Percentiles rank a stretch among this genome's conserved stretches.
Evolutionary conservation across 2,113 vertebrate species (phyloP).

Genomic region (Syngnathoides biaculeatus): DNA sequence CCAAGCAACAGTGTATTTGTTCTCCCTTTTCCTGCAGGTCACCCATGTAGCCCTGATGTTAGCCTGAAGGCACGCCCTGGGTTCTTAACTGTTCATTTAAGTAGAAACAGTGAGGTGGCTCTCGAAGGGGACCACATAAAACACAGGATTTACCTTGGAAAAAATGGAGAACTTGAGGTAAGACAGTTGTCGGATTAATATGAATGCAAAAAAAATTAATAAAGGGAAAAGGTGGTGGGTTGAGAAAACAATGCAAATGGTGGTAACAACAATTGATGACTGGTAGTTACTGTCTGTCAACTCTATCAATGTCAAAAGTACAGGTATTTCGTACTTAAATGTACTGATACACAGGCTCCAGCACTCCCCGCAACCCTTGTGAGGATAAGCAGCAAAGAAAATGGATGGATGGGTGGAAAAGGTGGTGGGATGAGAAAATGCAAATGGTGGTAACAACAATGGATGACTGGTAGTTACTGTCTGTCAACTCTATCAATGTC

Average conservation of each 20-base stretch:
- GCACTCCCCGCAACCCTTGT: too few relatives aligned
- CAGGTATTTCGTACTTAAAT: too few relatives aligned
- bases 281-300: neutral
- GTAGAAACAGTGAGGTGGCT: neutral
- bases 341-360: too few relatives aligned
- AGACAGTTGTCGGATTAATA: neutral
- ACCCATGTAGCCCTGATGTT: slow-evolving; percentile 31
- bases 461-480: neutral
- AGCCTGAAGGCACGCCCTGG: slow-evolving; percentile 9
- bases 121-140: neutral
- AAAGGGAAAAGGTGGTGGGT: neutral
- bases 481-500: too few relatives aligned
- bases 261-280: neutral
- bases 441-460: neutral
- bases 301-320: too few relatives aligned
- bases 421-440: neutral
- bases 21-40: slow-evolving; percentile 12
- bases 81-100: slow-evolving; percentile 24
- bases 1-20: neutral
- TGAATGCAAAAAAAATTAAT: neutral
- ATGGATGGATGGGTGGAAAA: too few relatives aligned
- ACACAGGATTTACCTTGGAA: slow-evolving; percentile 28
- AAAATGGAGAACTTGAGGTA: slow-evolving; percentile 29
- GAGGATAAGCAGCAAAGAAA: too few relatives aligned
- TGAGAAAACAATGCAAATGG: neutral